Base-by-base conservation (phyloP, 2,888 invertebrate genomes). In the Platycheirus rosarum region DNA sequence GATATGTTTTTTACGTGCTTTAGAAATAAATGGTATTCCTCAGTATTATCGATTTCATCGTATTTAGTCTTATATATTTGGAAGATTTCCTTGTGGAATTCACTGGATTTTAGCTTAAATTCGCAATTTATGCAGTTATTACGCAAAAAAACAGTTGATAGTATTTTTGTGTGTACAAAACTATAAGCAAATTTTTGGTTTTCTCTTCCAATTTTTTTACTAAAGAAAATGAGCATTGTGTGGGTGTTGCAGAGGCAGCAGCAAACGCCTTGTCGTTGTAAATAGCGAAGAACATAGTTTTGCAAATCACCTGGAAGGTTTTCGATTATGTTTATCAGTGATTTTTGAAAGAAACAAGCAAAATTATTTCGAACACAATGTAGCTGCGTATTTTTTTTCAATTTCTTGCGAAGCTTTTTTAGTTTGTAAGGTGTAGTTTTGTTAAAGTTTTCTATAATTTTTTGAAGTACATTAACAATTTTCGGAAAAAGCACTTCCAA, bases 1-100 rank as follows among this genome's bases (percentile, higher is more conserved):
- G 89, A 87, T 84, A 90, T 88, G 75, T 89, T 88, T 66, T 88
- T 88, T 2, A 91, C 84, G 75, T 90, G 90, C 65, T 89, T 90
- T 0, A 90, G 85, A 35, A 88, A 46, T 18, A 2, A n/a, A 35
- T 29, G 62, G 53, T 70, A 66, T 16, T 65, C 79, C 2, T 66
- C 35, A 11, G n/a, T 46, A 20, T 42, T 35, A n/a, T 11, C 84
- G 71, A 79, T 85, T 84, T 65, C 66, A 14, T 29, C 14, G 32
- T 23, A 86, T 32, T 62, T 82, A 57, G 8, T 70, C 11, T 66
- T 46, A 11, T 84, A 75, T 29, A 70, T 35, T 37, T 44, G 42
- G 20, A 63, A 74, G 8, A 79, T 60, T 23, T 80, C 77, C 69
- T 82, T 66, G 37, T 89, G 88, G 84, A 90, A 89, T 7, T 87